phyloP scores from a whole-genome alignment of 2,797 vertebrate genomes.

The Serranus cabrilla region DNA sequence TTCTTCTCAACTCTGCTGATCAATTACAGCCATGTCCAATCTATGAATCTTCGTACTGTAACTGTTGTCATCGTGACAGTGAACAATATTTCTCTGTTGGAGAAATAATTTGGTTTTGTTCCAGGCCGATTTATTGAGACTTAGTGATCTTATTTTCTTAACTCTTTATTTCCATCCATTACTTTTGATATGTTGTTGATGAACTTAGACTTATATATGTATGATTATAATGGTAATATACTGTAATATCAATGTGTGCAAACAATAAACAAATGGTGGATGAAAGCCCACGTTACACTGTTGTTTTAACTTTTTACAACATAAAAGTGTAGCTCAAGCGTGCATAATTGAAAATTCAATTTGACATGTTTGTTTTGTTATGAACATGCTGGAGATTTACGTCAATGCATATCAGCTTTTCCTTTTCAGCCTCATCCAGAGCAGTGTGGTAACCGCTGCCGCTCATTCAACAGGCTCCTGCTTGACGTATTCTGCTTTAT shows the following conservation, averaged over 20 bases:
- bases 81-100: slow-evolving; percentile 50
- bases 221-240: slow-evolving; percentile 54
- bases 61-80: slow-evolving; percentile 73
- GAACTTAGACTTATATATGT: slow-evolving; percentile 49
- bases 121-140: slow-evolving; percentile 53
- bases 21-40: slow-evolving; percentile 58
- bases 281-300: not conserved
- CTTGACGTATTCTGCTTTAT: too few relatives aligned
- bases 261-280: slow-evolving; percentile 67
- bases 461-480: too few relatives aligned
- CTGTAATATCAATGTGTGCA: slow-evolving; percentile 66
- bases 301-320: too few relatives aligned
- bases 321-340: too few relatives aligned
- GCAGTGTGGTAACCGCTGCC: too few relatives aligned
- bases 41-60: slow-evolving; percentile 75
- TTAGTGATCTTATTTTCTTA: slow-evolving; percentile 66
- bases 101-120: slow-evolving; percentile 46
- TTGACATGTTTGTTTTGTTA: too few relatives aligned
- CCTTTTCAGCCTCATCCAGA: too few relatives aligned
- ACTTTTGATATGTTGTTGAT: slow-evolving; percentile 72
- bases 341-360: too few relatives aligned
- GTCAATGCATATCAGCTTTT: too few relatives aligned
- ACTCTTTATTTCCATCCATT: slow-evolving; percentile 56
- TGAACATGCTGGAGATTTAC: too few relatives aligned
- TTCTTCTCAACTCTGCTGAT: slow-evolving; percentile 57